Percentiles rank a stretch among this genome's conserved stretches.
These are phyloP conservation scores for Avahi laniger DNA, from an alignment of 2,797 vertebrate species.

Conservation along the genomic window DNA sequence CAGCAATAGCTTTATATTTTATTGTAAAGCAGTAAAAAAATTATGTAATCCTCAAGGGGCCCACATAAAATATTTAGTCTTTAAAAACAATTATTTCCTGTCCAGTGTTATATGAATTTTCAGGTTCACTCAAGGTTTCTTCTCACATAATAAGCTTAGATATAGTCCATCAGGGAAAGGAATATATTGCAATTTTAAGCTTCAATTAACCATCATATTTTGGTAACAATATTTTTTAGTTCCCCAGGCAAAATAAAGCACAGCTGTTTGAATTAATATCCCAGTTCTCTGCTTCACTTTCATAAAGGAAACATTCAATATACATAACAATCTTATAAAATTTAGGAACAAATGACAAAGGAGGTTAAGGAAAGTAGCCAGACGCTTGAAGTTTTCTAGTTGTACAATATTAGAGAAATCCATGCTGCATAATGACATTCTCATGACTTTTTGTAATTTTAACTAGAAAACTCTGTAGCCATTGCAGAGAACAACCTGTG, in stretches of 20 bases:
- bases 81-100: constrained; percentile 35
- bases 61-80: constrained; percentile 60
- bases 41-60: constrained; percentile 40
- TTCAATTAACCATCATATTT: constrained; percentile 47
- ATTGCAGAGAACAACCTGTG: background rate
- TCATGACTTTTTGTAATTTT: background rate
- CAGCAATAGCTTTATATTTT: constrained; percentile 23
- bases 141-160: constrained; percentile 48
- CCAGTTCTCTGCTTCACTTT: constrained; percentile 44
- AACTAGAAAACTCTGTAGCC: background rate
- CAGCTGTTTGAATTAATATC: constrained; percentile 56
- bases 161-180: constrained; percentile 17
- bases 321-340: constrained; percentile 13
- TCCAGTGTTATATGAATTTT: constrained; percentile 31
- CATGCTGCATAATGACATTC: background rate
- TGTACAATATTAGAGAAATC: constrained; percentile 23
- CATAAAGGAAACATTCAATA: constrained; percentile 61
- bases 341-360: background rate
- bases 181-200: constrained; percentile 38
- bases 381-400: background rate
- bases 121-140: constrained; percentile 15
- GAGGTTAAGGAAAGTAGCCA: background rate
- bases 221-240: constrained; percentile 52
- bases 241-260: constrained; percentile 51
- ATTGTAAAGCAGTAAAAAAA: constrained; percentile 54